Evolutionary conservation across 2,888 invertebrate species (phyloP), one percentile per base, ranked within the genome.

Genomic region (Agonum fuliginosum): DNA sequence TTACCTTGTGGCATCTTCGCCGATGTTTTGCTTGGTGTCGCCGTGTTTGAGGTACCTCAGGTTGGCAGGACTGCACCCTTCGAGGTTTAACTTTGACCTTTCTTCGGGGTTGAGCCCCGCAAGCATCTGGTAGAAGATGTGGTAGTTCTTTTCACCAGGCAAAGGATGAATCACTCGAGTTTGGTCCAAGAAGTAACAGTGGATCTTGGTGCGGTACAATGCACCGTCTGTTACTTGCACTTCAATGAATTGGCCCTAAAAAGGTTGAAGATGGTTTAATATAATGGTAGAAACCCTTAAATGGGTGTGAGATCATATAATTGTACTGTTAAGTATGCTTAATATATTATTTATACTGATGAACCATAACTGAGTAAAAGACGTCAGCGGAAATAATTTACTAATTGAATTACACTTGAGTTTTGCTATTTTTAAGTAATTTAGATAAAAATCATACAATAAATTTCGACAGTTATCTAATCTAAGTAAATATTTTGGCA

Each of bases 141-240:
- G 97, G 87, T 97, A 98, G 88, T 97, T 98, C 86, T 96, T 96
- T 88, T 97, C 97, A 84, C 93, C 93, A 12, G 93, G 91, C 82
- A 95, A 89, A 19, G 96, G 95, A 37, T 93, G 91, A 81, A 97
- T 96, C 72, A 97, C 97, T 79, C 97, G 91, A 67, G 95, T 96
- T 88, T 97, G 96, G 86, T 98, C 97, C 84, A 97, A 89, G 87
- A 97, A 97, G 87, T 97, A 97, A 87, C 97, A 97, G 87, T 97
- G 97, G 83, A 98, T 97, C 90, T 97, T 97, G 43, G 97, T 97
- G 84, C 97, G 92, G 88, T 97, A 97, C 74, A 98, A 90, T 70
- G 97, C 96, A 80, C 97, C 97, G 86, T 97, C 97, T 48, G 97
- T 96, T 81, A 98, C 96, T 88, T 97, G 97, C 80, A 97, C 97